phyloP scores from a whole-genome alignment of 2,888 invertebrate species.

The Cheilosia urbana region DNA sequence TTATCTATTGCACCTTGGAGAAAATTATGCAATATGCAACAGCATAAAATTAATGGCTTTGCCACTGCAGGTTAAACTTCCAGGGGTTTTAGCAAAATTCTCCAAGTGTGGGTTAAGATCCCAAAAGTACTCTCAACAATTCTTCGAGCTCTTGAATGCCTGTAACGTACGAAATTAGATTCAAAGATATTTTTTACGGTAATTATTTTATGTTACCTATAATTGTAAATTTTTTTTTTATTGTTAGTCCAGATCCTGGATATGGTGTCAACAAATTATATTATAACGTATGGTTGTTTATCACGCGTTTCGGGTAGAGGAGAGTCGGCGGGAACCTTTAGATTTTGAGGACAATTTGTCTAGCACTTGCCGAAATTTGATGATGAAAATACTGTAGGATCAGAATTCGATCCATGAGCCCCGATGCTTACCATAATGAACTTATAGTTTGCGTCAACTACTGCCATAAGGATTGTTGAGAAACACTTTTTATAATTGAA shows the following conservation, averaged over 20 bases:
- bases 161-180: neutral
- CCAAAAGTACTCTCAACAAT: too few relatives aligned
- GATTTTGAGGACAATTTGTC: too few relatives aligned
- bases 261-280: constrained; percentile 30
- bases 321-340: neutral
- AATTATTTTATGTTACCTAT: neutral
- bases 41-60: too few relatives aligned
- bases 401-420: constrained; percentile 29
- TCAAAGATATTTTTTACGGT: neutral
- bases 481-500: constrained; percentile 41
- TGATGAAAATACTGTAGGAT: constrained; percentile 14
- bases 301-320: constrained; percentile 11
- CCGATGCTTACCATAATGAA: constrained; percentile 31
- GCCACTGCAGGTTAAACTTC: too few relatives aligned
- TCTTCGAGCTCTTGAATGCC: too few relatives aligned
- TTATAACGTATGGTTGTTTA: constrained; percentile 10
- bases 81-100: too few relatives aligned
- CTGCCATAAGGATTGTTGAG: constrained; percentile 29
- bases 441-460: constrained; percentile 35
- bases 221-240: neutral
- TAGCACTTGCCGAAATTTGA: constrained; percentile 14
- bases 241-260: constrained; percentile 3
- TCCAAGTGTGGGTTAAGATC: too few relatives aligned
- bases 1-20: neutral
- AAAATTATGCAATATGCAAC: too few relatives aligned